Evolutionary conservation across 2,888 invertebrate species (phyloP), one percentile per base, ranked within the genome.

Genomic region (Micropterix aruncella): DNA sequence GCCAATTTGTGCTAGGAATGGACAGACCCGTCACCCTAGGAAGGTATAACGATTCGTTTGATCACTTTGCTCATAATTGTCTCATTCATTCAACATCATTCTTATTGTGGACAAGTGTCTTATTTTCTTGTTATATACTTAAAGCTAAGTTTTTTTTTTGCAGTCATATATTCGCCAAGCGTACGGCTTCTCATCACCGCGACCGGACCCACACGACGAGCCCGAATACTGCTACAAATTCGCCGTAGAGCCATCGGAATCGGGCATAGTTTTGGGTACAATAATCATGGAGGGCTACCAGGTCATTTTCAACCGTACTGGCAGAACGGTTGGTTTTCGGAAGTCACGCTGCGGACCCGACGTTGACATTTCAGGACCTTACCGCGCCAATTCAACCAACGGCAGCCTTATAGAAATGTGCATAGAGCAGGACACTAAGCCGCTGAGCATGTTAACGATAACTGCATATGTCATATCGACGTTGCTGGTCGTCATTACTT

Each of bases 231-330:
- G 73, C 52, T 73, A 72, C 55, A 70, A 71, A 46, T 50, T 73
- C 41, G 70, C 70, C 0, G 50, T 73, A 2, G 68, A 70, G 40
- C 58, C 62, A 0, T 66, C 67, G 1, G 60, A 61, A 0, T 55
- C 57, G 1, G 68, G 66, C 43, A 70, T 68, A 0, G 66, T 73
- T 0, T 55, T 73, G 0, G 73, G 73, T 0, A 70, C 70, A 44
- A 68, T 67, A 0, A 70, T 69, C 1, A 66, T 73, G 67, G 73
- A 73, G 53, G 73, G 73, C 3, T 59, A 70, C 37, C 56, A 66
- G 61, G 66, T 70, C 1, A 43, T 65, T 42, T 73, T 73, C 57
- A 72, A 73, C 52, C 60, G 67, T 48, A 65, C 70, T 17, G 63
- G 61, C 12, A 62, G 64, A 44, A 68, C 66, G 60, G 66, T 73